Base-by-base conservation (phyloP, 2,888 invertebrate species). In the Apomyelois bistriatella region DNA sequence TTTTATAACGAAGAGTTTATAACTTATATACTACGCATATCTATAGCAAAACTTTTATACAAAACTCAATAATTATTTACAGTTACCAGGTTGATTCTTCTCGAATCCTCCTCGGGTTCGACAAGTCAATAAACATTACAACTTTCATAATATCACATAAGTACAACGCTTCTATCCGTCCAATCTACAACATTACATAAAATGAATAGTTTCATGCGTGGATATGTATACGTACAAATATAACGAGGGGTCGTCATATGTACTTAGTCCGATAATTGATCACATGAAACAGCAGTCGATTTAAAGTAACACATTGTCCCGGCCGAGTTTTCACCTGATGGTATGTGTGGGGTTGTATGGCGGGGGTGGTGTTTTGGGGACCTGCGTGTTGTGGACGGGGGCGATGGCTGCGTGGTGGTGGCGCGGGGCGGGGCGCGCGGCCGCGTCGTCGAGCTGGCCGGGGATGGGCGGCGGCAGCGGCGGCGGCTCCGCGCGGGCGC, bases 241-340 rank as follows among this genome's bases (percentile, higher is more conserved):
- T 72, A 72, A 76, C 72, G 70, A 62, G 61, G 61, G 56, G 57
- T 58, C 66, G 68, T 73, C 66, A 68, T 72, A 60, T 48, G 58
- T 59, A 58, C 56, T 53, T 46, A 58, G 55, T 56, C 48, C 69
- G 70, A 69, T 62, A 72, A 77, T 79, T 82, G 82, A 79, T 82
- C 79, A 83, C 85, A 86, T 79, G 88, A 84, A 87, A 87, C 85
- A 77, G 85, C 87, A 88, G 88, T 87, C 85, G 85, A 81, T 85
- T 84, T 83, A 83, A 81, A 82, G 82, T 78, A 71, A 70, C 80
- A 75, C 68, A 63, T 57, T 62, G 56, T 61, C 58, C 62, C 61
- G 58, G 68, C 70, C 57, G 69, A 69, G 70, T 68, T 76, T 85
- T 91, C 91, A 91, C 82, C 90, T 90, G 82, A 90, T 87, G 67